These are phyloP conservation scores for Scophthalmus maximus DNA, from an alignment of 2,113 vertebrate species.

Conservation along the genomic window DNA sequence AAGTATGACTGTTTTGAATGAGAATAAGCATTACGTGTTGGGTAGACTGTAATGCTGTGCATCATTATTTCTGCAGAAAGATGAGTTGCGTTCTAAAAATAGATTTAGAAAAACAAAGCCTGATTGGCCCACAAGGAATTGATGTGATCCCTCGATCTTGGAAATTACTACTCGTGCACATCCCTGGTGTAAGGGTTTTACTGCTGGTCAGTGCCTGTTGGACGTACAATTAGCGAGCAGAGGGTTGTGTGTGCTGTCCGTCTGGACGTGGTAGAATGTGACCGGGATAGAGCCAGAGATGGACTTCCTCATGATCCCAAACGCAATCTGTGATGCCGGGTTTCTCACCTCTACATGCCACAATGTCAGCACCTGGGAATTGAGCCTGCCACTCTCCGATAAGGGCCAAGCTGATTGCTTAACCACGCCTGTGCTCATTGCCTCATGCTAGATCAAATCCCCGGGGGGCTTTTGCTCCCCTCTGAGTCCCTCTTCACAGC, in stretches of 20 bases:
- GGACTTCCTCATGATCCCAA: slow-evolving; percentile 16
- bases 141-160: too few relatives aligned
- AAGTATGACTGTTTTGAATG: too few relatives aligned
- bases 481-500: slow-evolving; percentile 24
- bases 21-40: too few relatives aligned
- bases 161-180: too few relatives aligned
- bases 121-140: too few relatives aligned
- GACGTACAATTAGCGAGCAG: slow-evolving; percentile 23
- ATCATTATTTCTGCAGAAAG: too few relatives aligned
- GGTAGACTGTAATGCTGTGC: too few relatives aligned
- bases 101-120: too few relatives aligned
- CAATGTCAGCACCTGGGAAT: slow-evolving; percentile 34
- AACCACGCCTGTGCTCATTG: slow-evolving; percentile 53
- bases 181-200: too few relatives aligned
- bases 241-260: slow-evolving; percentile 10
- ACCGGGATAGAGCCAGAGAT: slow-evolving; percentile 29
- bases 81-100: too few relatives aligned
- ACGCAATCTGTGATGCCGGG: slow-evolving; percentile 23
- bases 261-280: slow-evolving; percentile 12
- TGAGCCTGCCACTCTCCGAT: slow-evolving; percentile 59
- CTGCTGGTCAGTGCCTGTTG: slow-evolving; percentile 11
- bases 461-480: background rate
- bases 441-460: slow-evolving; percentile 39
- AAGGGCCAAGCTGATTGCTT: slow-evolving; percentile 54
- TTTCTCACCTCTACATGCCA: slow-evolving; percentile 10